Percentiles rank a stretch among this genome's conserved stretches.
Evolutionary conservation across 1,140 invertebrate genomes (phyloP).

Genomic region (Drosophila pseudoananassae): DNA sequence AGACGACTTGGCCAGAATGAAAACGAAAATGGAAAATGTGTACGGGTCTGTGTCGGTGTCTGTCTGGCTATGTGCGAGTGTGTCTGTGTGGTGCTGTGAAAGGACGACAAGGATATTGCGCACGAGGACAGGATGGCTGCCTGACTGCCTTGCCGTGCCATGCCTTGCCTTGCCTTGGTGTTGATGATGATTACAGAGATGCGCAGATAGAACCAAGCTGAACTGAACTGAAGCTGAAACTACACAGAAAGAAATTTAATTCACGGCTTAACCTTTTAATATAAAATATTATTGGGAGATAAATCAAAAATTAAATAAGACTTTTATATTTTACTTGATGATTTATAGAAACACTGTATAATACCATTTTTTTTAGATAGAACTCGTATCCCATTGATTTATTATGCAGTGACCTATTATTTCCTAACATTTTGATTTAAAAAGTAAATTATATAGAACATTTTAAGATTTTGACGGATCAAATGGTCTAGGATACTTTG

Average conservation of each 20-base stretch:
- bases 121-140: constrained; percentile 78
- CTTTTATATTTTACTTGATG: too few species aligned
- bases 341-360: too few species aligned
- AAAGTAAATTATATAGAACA: too few species aligned
- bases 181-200: constrained; percentile 82
- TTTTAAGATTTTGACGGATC: too few species aligned
- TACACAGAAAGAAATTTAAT: constrained; percentile 7
- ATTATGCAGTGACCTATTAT: too few species aligned
- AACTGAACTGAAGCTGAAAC: constrained; percentile 44
- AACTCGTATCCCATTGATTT: too few species aligned
- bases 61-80: constrained; percentile 26
- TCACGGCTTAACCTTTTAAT: too few species aligned
- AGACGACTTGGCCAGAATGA: constrained; percentile 70
- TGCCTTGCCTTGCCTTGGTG: constrained; percentile 65
- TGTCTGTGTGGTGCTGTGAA: constrained; percentile 44
- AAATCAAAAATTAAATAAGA: too few species aligned
- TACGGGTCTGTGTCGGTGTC: constrained; percentile 42
- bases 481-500: too few species aligned
- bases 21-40: constrained; percentile 81
- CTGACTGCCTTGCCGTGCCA: constrained; percentile 54
- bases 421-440: too few species aligned
- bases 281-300: too few species aligned
- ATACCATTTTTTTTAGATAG: too few species aligned
- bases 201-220: constrained; percentile 72
- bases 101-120: constrained; percentile 79